These are phyloP conservation scores for Phasia obesa DNA, from an alignment of 2,888 invertebrate genomes.

Conservation along the genomic window DNA sequence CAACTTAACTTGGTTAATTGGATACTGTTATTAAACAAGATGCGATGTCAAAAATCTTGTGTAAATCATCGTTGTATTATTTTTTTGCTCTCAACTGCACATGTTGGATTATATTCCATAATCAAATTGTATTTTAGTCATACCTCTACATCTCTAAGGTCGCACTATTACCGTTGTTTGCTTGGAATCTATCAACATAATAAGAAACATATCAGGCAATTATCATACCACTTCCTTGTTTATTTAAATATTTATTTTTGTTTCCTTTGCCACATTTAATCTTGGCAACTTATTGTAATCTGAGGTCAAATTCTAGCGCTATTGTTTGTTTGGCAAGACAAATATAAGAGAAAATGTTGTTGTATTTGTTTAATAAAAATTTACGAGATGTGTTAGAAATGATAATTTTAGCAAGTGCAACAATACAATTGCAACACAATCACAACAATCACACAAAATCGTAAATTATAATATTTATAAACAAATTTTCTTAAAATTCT, in stretches of 20 bases:
- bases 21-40: no score
- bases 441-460: conserved; percentile 55
- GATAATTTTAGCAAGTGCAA: conserved; percentile 71
- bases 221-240: conserved; percentile 57
- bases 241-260: neutral
- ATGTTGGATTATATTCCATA: no score
- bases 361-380: conserved; percentile 58
- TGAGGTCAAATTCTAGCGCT: conserved; percentile 56
- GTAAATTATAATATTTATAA: conserved; percentile 70
- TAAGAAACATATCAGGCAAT: conserved; percentile 28
- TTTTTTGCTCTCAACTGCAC: no score
- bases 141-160: neutral
- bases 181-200: conserved; percentile 10
- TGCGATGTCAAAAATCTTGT: no score
- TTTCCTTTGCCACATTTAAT: conserved; percentile 22
- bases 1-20: no score
- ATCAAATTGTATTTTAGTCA: neutral
- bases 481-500: conserved; percentile 50
- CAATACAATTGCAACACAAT: conserved; percentile 56
- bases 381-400: conserved; percentile 68
- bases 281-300: conserved; percentile 40
- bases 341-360: conserved; percentile 28
- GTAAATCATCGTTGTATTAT: no score
- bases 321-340: conserved; percentile 50
- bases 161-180: conserved; percentile 12